Evolutionary conservation across 2,797 vertebrate species (phyloP).

Genomic region (Botia almorhae): DNA sequence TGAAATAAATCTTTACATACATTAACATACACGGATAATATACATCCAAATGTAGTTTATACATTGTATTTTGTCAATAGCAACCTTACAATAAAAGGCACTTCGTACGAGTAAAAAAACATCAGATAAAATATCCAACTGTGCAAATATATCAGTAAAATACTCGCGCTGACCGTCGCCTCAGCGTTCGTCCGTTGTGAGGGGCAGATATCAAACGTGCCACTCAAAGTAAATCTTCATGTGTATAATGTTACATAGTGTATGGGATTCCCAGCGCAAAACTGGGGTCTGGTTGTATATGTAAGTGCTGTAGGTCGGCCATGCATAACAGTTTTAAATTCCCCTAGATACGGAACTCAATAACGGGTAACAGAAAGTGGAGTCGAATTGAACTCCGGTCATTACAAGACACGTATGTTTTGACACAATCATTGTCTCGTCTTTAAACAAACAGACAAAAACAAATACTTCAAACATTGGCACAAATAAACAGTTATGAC

Average conservation of each 20-base stretch:
- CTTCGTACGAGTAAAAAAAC: slow-evolving; percentile 69
- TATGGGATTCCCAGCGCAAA: background rate
- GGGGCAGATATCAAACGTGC: slow-evolving; percentile 16
- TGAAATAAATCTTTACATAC: background rate
- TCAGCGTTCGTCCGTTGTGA: slow-evolving; percentile 16
- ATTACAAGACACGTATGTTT: background rate
- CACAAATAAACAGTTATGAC: background rate
- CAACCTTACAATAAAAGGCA: slow-evolving; percentile 72
- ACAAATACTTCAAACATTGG: background rate
- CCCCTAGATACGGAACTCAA: background rate
- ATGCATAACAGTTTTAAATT: slow-evolving; percentile 36
- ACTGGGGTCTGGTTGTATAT: background rate
- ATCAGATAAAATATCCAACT: slow-evolving; percentile 62
- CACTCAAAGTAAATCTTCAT: background rate
- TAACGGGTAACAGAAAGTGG: background rate
- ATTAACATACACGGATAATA: slow-evolving; percentile 21
- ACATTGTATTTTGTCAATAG: slow-evolving; percentile 56
- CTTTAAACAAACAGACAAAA: slow-evolving; percentile 14
- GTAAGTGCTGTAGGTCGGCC: slow-evolving; percentile 19
- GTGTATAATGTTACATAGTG: slow-evolving; percentile 10
- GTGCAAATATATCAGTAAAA: slow-evolving; percentile 69
- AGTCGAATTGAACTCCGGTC: slow-evolving; percentile 28
- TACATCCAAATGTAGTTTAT: slow-evolving; percentile 41
- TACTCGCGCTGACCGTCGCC: slow-evolving; percentile 70
- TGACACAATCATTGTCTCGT: slow-evolving; percentile 56